A percentile compares a stretch with the other conserved stretches of the same genome.
Conservation (phyloP, 2,797 vertebrate genomes). For the Aplochiton taeniatus region DNA sequence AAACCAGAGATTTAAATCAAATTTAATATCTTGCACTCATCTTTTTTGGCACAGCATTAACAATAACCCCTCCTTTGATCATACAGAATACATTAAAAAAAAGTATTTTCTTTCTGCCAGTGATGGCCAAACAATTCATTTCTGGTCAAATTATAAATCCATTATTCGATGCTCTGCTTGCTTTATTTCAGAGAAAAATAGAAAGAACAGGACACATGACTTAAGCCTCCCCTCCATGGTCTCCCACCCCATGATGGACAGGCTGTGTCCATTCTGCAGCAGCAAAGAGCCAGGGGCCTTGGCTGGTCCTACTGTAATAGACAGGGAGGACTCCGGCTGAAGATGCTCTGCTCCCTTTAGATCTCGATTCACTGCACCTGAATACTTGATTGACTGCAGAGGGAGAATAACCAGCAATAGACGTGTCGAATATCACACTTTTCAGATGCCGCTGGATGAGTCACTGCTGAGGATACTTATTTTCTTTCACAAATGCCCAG, state of each 20-base stretch:
- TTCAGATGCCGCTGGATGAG: constrained; percentile 42
- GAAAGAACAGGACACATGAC: constrained; percentile 46
- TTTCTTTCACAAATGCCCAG: constrained; percentile 45
- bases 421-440: constrained; percentile 44
- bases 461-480: constrained; percentile 44
- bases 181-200: constrained; percentile 35
- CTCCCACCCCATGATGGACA: constrained; percentile 54
- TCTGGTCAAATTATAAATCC: neutral
- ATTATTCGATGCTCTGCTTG: constrained; percentile 24
- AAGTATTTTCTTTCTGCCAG: neutral
- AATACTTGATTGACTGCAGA: constrained; percentile 58
- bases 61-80: constrained; percentile 4
- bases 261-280: constrained; percentile 53
- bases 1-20: constrained; percentile 88
- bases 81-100: neutral
- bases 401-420: constrained; percentile 47
- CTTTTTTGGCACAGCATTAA: constrained; percentile 39
- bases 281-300: constrained; percentile 39
- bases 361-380: constrained; percentile 56
- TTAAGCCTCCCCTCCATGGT: constrained; percentile 51
- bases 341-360: constrained; percentile 50
- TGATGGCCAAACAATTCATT: neutral
- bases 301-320: constrained; percentile 55
- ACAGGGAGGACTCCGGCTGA: constrained; percentile 35
- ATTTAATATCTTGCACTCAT: constrained; percentile 78